Evolutionary conservation across 2,797 vertebrate genomes (phyloP).

Genomic region (Myioborus miniatus): DNA sequence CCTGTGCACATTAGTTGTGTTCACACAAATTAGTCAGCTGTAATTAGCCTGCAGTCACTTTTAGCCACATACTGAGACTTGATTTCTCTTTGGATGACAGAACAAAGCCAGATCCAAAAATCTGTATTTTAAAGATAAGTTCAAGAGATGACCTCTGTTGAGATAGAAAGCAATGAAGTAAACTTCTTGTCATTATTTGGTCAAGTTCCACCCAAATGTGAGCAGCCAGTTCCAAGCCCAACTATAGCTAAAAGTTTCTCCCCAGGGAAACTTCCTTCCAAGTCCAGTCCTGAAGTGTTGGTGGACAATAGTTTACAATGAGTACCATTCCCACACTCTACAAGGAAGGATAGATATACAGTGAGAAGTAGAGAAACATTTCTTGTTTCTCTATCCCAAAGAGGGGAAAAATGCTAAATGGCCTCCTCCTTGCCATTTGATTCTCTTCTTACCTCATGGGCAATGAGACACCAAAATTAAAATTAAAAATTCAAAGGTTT

Average conservation of each 20-base stretch:
- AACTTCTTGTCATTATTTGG: neutral
- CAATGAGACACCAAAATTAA: neutral
- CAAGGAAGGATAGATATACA: neutral
- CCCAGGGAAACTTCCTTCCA: neutral
- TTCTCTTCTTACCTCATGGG: neutral
- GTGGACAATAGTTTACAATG: neutral
- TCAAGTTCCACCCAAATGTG: neutral
- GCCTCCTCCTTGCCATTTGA: neutral
- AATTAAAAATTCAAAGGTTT: neutral
- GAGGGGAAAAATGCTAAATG: neutral
- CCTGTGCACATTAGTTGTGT: neutral
- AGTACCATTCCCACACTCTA: neutral
- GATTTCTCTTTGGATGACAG: neutral
- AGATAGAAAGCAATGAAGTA: neutral
- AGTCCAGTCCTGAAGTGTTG: neutral
- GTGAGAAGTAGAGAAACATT: neutral
- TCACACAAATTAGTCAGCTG: neutral
- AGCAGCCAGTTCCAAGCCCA: neutral
- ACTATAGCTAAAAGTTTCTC: neutral
- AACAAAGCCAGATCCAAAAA: neutral
- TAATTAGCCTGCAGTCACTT: neutral
- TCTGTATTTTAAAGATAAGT: neutral
- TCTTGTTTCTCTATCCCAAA: neutral
- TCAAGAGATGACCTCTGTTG: neutral
- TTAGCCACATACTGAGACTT: neutral